Conservation (phyloP, 2,797 vertebrate genomes). For the Rhyacichthys aspro region DNA sequence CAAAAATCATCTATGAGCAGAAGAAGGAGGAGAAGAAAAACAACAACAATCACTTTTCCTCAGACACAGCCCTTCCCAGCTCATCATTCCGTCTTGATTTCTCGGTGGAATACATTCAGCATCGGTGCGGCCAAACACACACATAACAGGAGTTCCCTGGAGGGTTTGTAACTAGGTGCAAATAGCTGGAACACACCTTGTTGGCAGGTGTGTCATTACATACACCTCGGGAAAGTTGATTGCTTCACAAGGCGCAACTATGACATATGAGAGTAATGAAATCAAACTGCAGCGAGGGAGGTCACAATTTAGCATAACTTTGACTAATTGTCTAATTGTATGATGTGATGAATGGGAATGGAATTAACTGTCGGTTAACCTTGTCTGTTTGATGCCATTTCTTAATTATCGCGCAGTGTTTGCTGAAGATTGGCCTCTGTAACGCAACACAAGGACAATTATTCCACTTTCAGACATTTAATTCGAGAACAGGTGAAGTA, state of each 20-base stretch:
- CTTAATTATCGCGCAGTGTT: not conserved
- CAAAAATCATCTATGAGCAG: not conserved
- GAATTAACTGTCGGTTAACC: constrained; percentile 6
- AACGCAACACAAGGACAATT: not conserved
- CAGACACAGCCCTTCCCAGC: constrained; percentile 2
- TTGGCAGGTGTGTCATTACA: constrained; percentile 6
- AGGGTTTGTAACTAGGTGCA: not conserved
- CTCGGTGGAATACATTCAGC: constrained; percentile 42
- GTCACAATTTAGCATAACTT: not conserved
- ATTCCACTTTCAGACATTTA: not conserved
- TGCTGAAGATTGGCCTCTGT: not conserved
- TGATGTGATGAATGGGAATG: constrained; percentile 1
- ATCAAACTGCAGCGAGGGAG: not conserved
- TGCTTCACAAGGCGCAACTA: not conserved
- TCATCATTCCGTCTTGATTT: constrained; percentile 48
- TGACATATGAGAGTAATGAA: not conserved
- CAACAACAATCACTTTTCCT: constrained; percentile 19
- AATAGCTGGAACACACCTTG: constrained; percentile 11
- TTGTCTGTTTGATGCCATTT: constrained; percentile 1
- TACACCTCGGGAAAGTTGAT: not conserved
- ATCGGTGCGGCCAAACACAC: constrained; percentile 41
- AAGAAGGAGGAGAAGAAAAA: too few relatives aligned
- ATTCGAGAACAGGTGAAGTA: not conserved
- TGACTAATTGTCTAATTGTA: not conserved
- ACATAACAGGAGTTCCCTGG: constrained; percentile 27